These are phyloP conservation scores for Distichodus sexfasciatus DNA, from an alignment of 2,797 vertebrate genomes.

Conservation along the genomic window DNA sequence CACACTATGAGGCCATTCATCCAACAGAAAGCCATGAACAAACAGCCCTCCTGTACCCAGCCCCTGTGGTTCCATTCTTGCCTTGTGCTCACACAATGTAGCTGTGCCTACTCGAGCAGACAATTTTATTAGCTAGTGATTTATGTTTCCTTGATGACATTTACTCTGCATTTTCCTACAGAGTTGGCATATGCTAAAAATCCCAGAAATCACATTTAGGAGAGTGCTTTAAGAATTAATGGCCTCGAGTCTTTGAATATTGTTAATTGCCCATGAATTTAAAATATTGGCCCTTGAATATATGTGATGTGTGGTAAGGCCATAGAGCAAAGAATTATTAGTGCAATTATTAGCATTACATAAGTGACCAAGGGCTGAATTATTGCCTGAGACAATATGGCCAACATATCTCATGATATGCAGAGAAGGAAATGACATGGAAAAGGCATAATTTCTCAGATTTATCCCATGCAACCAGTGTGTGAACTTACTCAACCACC, in stretches of 20 bases:
- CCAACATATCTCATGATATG: conserved; percentile 34
- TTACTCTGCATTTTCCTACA: conserved; percentile 31
- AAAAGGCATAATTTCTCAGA: conserved; percentile 8
- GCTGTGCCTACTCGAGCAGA: conserved; percentile 16
- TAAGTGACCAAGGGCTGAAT: conserved; percentile 28
- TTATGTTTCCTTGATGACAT: conserved; percentile 46
- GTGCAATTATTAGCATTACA: too few species aligned
- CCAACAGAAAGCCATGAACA: conserved; percentile 25
- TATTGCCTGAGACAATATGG: conserved; percentile 23
- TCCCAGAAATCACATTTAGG: conserved; percentile 11
- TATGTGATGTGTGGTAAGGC: conserved; percentile 42
- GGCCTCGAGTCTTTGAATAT: conserved; percentile 43
- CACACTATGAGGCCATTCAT: conserved; percentile 30
- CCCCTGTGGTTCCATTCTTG: conserved; percentile 4
- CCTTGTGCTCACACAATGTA: conserved; percentile 40
- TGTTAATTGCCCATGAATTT: conserved; percentile 53
- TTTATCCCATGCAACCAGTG: background rate
- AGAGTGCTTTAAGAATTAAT: conserved; percentile 38
- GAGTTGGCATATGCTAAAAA: conserved; percentile 28
- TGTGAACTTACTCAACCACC: too few species aligned
- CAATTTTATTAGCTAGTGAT: conserved; percentile 49
- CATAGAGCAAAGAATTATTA: conserved; percentile 40
- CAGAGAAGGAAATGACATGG: conserved; percentile 24
- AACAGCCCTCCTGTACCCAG: conserved; percentile 27
- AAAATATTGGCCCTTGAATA: conserved; percentile 48